Evolutionary conservation across 2,113 vertebrate genomes (phyloP).

Genomic region (Gambusia affinis): DNA sequence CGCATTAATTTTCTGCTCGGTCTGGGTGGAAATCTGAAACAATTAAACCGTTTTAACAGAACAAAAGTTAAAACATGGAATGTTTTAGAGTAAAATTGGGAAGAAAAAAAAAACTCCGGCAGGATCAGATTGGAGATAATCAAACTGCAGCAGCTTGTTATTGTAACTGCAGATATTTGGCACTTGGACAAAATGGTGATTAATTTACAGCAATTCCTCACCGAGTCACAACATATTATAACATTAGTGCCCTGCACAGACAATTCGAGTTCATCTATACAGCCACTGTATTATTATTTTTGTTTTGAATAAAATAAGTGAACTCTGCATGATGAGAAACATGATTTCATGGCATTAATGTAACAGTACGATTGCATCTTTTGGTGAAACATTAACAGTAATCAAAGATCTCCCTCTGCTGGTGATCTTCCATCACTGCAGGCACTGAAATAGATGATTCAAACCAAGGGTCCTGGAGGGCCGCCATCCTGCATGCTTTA

Average conservation of each 20-base stretch:
- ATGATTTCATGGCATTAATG: slow-evolving; percentile 22
- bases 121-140: slow-evolving; percentile 1
- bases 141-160: slow-evolving; percentile 53
- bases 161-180: slow-evolving; percentile 61
- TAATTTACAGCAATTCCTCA: slow-evolving; percentile 36
- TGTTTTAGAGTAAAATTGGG: slow-evolving; percentile 7
- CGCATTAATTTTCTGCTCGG: slow-evolving; percentile 53
- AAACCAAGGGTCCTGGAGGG: background rate
- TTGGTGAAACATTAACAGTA: slow-evolving; percentile 4
- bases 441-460: slow-evolving; percentile 2
- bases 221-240: slow-evolving; percentile 33
- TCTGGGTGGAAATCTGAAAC: slow-evolving; percentile 39
- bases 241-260: slow-evolving; percentile 35
- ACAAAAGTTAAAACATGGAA: slow-evolving; percentile 35
- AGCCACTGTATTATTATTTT: slow-evolving; percentile 8
- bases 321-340: background rate
- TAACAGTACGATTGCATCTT: slow-evolving; percentile 15
- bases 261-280: slow-evolving; percentile 32
- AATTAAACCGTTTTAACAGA: background rate
- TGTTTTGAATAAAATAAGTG: background rate
- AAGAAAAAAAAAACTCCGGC: background rate
- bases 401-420: slow-evolving; percentile 47
- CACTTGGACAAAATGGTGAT: slow-evolving; percentile 46
- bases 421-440: slow-evolving; percentile 41
- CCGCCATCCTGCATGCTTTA: too few species aligned